Evolutionary conservation across 2,888 invertebrate species (phyloP).

Genomic region (Drosophila fungiperda): DNA sequence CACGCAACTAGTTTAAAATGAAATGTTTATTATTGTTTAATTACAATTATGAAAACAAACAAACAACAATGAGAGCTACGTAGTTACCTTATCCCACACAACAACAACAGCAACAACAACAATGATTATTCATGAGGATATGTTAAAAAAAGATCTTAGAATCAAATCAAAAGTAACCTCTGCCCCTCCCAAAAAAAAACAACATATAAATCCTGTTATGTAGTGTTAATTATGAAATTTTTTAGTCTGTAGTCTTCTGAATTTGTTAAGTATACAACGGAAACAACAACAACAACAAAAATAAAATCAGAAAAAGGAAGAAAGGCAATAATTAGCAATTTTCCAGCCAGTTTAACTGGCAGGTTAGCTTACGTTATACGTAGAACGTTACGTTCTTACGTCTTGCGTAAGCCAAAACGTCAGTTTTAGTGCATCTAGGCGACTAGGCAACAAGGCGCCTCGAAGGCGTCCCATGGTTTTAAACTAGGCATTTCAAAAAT

Average conservation of each 20-base stretch:
- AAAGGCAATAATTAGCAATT: conserved; percentile 22
- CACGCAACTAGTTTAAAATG: conserved; percentile 20
- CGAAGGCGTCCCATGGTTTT: conserved; percentile 47
- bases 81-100: conserved; percentile 84
- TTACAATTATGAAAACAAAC: conserved; percentile 9
- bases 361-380: conserved; percentile 34
- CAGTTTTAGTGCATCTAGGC: conserved; percentile 28
- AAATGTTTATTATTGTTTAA: conserved; percentile 23
- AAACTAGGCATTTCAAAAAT: conserved; percentile 58
- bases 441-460: conserved; percentile 24
- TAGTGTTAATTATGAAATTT: conserved; percentile 74
- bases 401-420: conserved; percentile 21
- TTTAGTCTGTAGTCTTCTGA: conserved; percentile 62
- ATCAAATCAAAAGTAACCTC: conserved; percentile 7
- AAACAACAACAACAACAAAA: not conserved
- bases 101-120: conserved; percentile 15
- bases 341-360: conserved; percentile 72
- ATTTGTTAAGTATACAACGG: conserved; percentile 30
- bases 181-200: conserved; percentile 8
- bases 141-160: conserved; percentile 21
- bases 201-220: conserved; percentile 65
- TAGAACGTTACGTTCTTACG: conserved; percentile 23
- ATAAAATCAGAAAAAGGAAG: not conserved
- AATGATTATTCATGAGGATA: conserved; percentile 14
- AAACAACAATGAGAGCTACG: conserved; percentile 80